Base-by-base conservation (phyloP, 2,888 invertebrate species). In the Colletes collaris region DNA sequence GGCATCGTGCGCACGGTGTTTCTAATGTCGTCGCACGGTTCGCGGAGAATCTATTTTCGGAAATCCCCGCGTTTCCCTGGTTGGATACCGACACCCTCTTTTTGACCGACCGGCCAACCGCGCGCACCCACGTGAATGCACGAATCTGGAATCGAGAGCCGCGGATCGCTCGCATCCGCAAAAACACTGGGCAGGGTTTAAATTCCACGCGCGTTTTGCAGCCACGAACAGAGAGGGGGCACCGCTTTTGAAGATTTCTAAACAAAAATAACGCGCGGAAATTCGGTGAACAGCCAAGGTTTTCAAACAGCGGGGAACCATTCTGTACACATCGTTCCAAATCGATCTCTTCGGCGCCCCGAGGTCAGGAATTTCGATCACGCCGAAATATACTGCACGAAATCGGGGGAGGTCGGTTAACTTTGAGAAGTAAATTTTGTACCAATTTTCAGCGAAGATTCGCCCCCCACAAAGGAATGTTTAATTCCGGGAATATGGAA, bases 21-120 rank as follows among this genome's bases (percentile, higher is more conserved):
- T 79, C 79, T 70, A 79, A 76, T 65, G 76, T 81, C 71, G 81
- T 76, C 65, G 58, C 58, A 66, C 70, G 74, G 68, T 82, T 77
- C 78, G 84, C 82, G 71, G 79, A 65, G 71, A 64, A 63, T 80
- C 85, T 86, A 83, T 86, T 85, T 86, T 77, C 27, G 69, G 68
- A 76, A 40, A 60, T 49, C 58, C 56, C 64, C 11, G 69, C 71
- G 77, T 86, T 79, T 83, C 75, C 79, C 81, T 78, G 79, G 81
- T 70, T 73, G 79, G 77, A 86, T 84, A 74, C 76, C 76, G 70
- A 62, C 76, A 80, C 75, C 70, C 79, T 63, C 76, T 72, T 84
- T 84, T 71, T 56, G 50, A 67, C 69, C 72, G 58, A 53, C 64
- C 80, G 75, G 56, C 69, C 75, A 56, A 56, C 60, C 79, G 75